Conservation (phyloP, 2,113 vertebrate genomes). For the Aspidoscelis tigris region DNA sequence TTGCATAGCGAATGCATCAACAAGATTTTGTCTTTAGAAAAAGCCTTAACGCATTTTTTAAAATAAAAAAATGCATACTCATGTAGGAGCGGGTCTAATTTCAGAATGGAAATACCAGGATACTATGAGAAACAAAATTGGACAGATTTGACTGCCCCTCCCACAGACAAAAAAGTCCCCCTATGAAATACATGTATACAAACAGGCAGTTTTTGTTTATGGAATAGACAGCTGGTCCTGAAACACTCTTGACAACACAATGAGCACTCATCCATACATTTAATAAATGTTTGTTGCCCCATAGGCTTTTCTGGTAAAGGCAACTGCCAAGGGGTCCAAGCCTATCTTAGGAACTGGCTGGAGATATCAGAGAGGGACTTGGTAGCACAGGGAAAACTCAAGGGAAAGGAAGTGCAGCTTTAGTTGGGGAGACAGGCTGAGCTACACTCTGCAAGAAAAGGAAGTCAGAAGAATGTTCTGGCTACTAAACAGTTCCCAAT, state of each 20-base stretch:
- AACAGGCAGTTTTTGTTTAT: neutral
- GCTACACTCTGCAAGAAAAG: accelerated
- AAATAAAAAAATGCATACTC: no score
- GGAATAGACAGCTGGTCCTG: accelerated
- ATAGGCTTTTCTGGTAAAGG: neutral
- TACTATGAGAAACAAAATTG: no score
- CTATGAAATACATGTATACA: neutral
- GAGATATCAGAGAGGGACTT: accelerated
- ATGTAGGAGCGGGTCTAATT: neutral
- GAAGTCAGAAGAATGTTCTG: neutral
- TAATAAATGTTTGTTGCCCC: neutral
- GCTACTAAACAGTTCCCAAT: neutral
- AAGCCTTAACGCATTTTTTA: no score
- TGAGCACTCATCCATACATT: accelerated
- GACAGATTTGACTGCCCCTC: no score
- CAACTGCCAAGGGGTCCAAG: neutral
- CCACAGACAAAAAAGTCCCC: neutral
- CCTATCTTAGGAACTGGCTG: accelerated
- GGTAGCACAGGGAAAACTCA: neutral
- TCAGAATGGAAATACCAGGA: neutral
- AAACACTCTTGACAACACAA: neutral
- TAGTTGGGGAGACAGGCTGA: neutral
- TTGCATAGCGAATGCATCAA: no score
- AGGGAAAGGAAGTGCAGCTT: neutral
- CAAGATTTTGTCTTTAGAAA: no score